These are phyloP conservation scores for Gymnocheta viridis DNA, from an alignment of 2,888 invertebrate genomes.

Conservation along the genomic window DNA sequence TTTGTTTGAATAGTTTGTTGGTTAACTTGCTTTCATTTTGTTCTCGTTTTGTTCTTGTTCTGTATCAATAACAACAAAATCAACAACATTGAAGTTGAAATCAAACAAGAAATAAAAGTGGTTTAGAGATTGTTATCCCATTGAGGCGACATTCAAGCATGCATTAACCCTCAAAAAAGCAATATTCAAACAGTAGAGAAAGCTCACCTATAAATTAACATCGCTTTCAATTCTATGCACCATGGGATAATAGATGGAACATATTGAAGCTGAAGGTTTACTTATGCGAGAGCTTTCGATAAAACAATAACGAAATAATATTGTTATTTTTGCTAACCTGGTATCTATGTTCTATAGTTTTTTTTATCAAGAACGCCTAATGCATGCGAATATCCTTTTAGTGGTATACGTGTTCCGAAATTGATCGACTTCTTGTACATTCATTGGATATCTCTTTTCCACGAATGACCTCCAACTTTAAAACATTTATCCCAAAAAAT, in stretches of 20 bases:
- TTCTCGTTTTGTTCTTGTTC: not conserved
- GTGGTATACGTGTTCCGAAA: no score
- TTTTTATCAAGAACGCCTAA: no score
- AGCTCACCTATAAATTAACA: slow-evolving; percentile 32
- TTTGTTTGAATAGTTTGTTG: slow-evolving; percentile 44
- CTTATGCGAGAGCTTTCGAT: no score
- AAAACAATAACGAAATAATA: no score
- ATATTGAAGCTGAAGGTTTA: no score
- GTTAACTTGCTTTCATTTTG: slow-evolving; percentile 30
- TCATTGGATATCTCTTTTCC: no score
- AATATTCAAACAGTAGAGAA: not conserved
- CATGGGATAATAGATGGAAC: not conserved
- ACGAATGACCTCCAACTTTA: no score
- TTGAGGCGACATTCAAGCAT: slow-evolving; percentile 38
- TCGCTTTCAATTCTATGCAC: not conserved
- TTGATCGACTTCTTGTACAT: no score
- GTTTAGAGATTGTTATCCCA: slow-evolving; percentile 52
- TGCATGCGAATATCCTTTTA: no score
- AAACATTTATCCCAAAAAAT: no score
- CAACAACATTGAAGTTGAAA: slow-evolving; percentile 13
- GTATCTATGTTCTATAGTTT: no score
- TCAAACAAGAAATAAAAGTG: slow-evolving; percentile 34
- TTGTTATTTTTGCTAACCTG: no score
- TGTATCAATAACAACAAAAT: not conserved
- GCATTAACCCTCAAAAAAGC: slow-evolving; percentile 34